phyloP scores from a whole-genome alignment of 2,797 vertebrate species.

The Pelochelys cantorii region DNA sequence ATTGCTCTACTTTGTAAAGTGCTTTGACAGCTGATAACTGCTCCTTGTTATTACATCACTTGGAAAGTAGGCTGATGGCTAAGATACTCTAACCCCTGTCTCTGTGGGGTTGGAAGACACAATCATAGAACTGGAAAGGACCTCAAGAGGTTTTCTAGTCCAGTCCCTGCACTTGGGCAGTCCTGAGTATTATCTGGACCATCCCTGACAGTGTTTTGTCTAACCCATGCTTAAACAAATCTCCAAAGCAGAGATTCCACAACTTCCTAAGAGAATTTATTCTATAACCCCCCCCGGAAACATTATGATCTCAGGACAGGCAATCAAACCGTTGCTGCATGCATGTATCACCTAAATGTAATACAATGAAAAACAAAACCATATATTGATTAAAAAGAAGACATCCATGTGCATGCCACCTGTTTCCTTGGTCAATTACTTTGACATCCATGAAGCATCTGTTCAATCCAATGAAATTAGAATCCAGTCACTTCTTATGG shows the following conservation, averaged over 20 bases:
- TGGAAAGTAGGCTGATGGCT: background rate
- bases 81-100: too few species aligned
- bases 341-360: background rate
- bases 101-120: background rate
- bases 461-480: background rate
- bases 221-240: background rate
- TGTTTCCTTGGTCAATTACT: background rate
- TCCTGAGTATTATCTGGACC: background rate
- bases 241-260: background rate
- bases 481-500: background rate
- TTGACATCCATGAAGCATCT: background rate
- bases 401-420: background rate
- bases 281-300: too few species aligned
- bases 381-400: background rate
- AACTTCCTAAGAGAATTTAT: too few species aligned
- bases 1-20: background rate
- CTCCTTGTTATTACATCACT: background rate
- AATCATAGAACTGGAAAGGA: background rate
- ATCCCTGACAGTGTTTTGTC: fast-evolving
- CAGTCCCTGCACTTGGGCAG: background rate
- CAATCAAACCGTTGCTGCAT: background rate
- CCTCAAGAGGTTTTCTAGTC: background rate
- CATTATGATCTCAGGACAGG: background rate
- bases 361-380: background rate
- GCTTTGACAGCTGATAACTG: background rate